Evolutionary conservation across 2,797 vertebrate genomes (phyloP), one percentile per base, ranked within the genome.

Genomic region (Pempheris klunzingeri): DNA sequence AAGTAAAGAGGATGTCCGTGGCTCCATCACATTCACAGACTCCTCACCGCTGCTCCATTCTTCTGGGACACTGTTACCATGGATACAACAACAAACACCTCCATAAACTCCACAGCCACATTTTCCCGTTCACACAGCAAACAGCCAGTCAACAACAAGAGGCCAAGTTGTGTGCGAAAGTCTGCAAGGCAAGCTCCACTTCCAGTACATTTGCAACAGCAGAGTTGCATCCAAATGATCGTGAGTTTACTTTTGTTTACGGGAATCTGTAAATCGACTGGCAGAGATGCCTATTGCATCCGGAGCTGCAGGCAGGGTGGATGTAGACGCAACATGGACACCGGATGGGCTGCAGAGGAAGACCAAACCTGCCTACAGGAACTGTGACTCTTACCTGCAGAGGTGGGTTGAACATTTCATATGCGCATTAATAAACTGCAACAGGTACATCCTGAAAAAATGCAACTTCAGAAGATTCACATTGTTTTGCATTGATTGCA

Each of bases 241-340:
- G 30, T 12, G 20, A 38, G 34, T 60, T 81, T 62, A 14, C 20
- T 49, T 76, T 47, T 59, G 34, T 24, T 44, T 38, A 38, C 15
- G 83, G 55, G 67, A 34, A 87, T 62, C 59, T 88, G 71, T 66
- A 59, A 54, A 58, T 80, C 17, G 38, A 30, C 38, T 10, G 41
- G 52, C 55, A 81, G 82, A 86, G 73, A 96, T 95, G 95, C 91
- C 95, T 4, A 90, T 91, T 58, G 93, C 94, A 58, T 94, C 94
- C 61, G 93, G 92, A 83, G 93, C 93, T 53, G 41, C 83, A 34
- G 92, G 90, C 65, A 87, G 87, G 62, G 86, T 92, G 81, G 86
- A 85, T 67, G 83, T 83, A 8, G 75, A 92, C 15, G 52, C 75
- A 63, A 47, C 61, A 60, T 86, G 90, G 90, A 72, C 68, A 8